These are phyloP conservation scores for Bombus terrestris DNA, from an alignment of 1,140 invertebrate genomes.

Conservation along the genomic window DNA sequence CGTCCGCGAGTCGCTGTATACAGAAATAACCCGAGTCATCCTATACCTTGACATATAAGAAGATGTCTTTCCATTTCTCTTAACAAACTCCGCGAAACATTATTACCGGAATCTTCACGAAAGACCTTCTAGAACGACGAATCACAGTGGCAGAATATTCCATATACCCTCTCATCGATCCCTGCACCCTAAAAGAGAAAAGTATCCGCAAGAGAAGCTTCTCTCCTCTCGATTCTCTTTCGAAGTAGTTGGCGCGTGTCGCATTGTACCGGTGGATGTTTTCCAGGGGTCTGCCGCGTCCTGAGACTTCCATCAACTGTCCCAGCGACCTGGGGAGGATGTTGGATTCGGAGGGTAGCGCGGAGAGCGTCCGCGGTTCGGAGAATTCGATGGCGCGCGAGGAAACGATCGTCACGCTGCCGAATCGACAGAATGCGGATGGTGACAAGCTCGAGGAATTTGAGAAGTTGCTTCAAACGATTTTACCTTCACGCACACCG, in stretches of 20 bases:
- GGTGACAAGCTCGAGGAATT: slow-evolving; percentile 78
- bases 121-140: not conserved
- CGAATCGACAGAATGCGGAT: slow-evolving; percentile 62
- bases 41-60: too few relatives aligned
- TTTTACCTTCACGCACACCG: slow-evolving; percentile 70
- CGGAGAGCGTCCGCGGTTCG: slow-evolving; percentile 47
- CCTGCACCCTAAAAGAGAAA: not conserved
- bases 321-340: slow-evolving; percentile 55
- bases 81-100: not conserved
- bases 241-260: not conserved
- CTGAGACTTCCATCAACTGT: slow-evolving; percentile 24
- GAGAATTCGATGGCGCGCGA: slow-evolving; percentile 62
- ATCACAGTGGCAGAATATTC: too few relatives aligned
- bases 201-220: not conserved
- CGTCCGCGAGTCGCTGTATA: too few relatives aligned
- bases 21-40: too few relatives aligned
- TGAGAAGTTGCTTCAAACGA: slow-evolving; percentile 76
- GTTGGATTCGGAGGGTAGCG: slow-evolving; percentile 76
- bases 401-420: slow-evolving; percentile 49
- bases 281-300: not conserved
- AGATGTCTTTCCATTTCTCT: too few relatives aligned
- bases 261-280: not conserved
- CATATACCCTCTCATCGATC: not conserved
- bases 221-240: too few relatives aligned
- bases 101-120: not conserved